Base-by-base conservation (phyloP, 2,797 vertebrate species). In the Xerus rutilus region DNA sequence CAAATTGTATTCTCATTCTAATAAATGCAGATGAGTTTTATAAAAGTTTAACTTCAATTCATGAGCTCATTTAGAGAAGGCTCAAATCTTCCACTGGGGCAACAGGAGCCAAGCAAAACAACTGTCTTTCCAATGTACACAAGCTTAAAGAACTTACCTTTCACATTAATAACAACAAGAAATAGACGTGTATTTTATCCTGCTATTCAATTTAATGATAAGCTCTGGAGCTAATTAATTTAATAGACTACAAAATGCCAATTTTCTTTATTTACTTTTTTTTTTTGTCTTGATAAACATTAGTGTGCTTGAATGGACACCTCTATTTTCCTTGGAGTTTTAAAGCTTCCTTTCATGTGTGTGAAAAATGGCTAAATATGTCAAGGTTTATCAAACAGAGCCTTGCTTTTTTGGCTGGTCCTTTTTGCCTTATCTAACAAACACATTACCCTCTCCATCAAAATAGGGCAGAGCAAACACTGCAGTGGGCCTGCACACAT, bases 371-470 rank as follows among this genome's bases (percentile, higher is more conserved):
- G 98, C 97, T 97, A 98, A 98, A 96, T 97, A 94, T 98, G 98
- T 98, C 98, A 98, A 96, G 95, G 79, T 98, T 98, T 99, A 99
- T 99, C 98, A 96, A 95, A 86, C 90, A 92, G 98, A 98, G 97
- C 98, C 98, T 98, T 98, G 98, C 97, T 98, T 98, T 97, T 98
- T 98, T 98, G 98, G 98, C 97, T 97, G 97, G 97, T 95, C 88
- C 96, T 97, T 98, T 98, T 97, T 32, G 32, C 97, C 98, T 98
- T 99, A 99, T 99, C 99, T 98, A 94, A 97, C 97, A 98, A 99
- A 98, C 98, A 98, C 98, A 98, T 99, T 99, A 98, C 98, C 98
- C 98, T 98, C 98, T 98, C 98, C 98, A 98, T 98, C 98, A 98
- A 98, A 98, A 98, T 98, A 98, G 98, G 97, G 97, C 97, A 98